phyloP scores from a whole-genome alignment of 2,113 vertebrate genomes.

The Pseudorhombus dupliciocellatus region DNA sequence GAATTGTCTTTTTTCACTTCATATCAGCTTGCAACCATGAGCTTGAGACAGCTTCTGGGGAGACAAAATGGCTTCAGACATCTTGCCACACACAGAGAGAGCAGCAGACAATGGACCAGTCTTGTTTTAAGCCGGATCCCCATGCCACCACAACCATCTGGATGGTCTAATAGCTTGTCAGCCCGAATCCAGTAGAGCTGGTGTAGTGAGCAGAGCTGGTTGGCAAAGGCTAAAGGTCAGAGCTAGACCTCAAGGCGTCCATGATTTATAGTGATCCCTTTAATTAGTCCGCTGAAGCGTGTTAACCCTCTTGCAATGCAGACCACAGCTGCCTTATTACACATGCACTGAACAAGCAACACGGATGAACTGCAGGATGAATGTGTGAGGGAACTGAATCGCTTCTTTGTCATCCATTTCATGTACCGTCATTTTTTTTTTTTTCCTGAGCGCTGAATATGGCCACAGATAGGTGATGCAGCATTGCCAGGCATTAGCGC shows the following conservation, averaged over 20 bases:
- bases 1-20: slow-evolving; percentile 48
- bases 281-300: slow-evolving; percentile 70
- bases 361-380: slow-evolving; percentile 47
- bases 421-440: slow-evolving; percentile 4
- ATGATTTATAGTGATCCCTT: slow-evolving; percentile 71
- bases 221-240: slow-evolving; percentile 68
- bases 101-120: slow-evolving; percentile 47
- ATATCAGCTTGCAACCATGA: slow-evolving; percentile 62
- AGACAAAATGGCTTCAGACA: slow-evolving; percentile 57
- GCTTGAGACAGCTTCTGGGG: slow-evolving; percentile 52
- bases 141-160: slow-evolving; percentile 55
- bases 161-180: slow-evolving; percentile 64
- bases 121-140: slow-evolving; percentile 49
- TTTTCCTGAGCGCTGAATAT: slow-evolving; percentile 22
- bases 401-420: background rate
- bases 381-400: slow-evolving; percentile 39
- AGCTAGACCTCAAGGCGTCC: slow-evolving; percentile 42
- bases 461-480: background rate
- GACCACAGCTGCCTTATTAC: slow-evolving; percentile 46
- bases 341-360: slow-evolving; percentile 38
- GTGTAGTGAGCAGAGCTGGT: slow-evolving; percentile 41
- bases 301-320: slow-evolving; percentile 60
- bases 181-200: slow-evolving; percentile 39
- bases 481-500: slow-evolving; percentile 27
- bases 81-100: slow-evolving; percentile 57